Base-by-base conservation (phyloP, 2,888 invertebrate species). In the Cephus nigrinus region DNA sequence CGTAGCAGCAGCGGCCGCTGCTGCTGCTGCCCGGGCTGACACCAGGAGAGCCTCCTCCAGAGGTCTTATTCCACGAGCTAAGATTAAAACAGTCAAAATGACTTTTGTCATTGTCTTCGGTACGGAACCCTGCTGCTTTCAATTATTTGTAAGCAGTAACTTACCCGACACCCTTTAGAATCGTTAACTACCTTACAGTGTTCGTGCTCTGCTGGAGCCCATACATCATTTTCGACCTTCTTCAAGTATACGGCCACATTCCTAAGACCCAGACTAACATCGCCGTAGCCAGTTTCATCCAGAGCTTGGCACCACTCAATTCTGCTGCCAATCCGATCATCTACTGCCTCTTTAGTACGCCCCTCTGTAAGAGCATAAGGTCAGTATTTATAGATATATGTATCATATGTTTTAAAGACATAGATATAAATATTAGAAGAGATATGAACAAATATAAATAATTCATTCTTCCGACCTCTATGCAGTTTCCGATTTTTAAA, bases 1-100 rank as follows among this genome's bases (percentile, higher is more conserved):
- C 12, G 31, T n/a, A n/a, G 68, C 30, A 78, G 34, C 76, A 23
- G 55, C 55, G 5, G 55, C 40, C 0, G 33, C 36, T 30, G 11
- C 55, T 33, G 68, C 76, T 35, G 55, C 55, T 23, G 55, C 55
- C 55, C 55, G 55, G 9, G 86, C 88, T 72, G 93, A 93, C 83
- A 94, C 95, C 40, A 93, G 96, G 71, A 93, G 97, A 74, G 97
- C 97, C 1, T 98, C 98, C 90, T 98, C 98, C 34, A 93, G 98
- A 75, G 98, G 98, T 73, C 95, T 98, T 80, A 98, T 98, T 88
- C 98, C 98, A 0, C 94, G 97, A 81, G 98, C 98, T 55, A 98
- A 98, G 93, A 97, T 98, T 86, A 98, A 98, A 93, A 98, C 98
- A 30, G 97, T 98, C 81, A 98, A 98, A 92, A 98, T 98, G 98